Evolutionary conservation across 2,797 vertebrate species (phyloP).

Genomic region (Poeciliopsis paucimaculata): DNA sequence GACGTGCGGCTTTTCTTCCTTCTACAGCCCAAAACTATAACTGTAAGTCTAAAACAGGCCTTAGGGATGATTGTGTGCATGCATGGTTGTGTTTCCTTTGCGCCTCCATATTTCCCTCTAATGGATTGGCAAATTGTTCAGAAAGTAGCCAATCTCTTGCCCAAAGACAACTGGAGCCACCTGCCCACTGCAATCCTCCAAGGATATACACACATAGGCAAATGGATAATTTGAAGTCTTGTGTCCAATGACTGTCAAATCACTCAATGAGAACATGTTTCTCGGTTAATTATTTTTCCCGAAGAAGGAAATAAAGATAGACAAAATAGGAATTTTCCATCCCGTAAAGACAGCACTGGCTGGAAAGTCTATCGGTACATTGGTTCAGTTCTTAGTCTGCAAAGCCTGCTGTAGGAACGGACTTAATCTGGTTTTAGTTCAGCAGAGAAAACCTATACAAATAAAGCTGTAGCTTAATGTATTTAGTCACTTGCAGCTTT

Average conservation of each 20-base stretch:
- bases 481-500: no score
- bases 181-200: not conserved
- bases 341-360: not conserved
- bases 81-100: no score
- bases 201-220: not conserved
- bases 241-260: not conserved
- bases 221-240: not conserved
- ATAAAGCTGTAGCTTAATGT: no score
- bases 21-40: not conserved
- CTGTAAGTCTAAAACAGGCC: not conserved
- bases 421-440: no score
- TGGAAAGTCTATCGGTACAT: not conserved
- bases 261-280: not conserved
- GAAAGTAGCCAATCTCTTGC: no score
- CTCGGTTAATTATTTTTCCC: not conserved
- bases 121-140: no score
- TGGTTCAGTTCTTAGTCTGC: no score
- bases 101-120: no score
- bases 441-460: no score
- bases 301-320: not conserved
- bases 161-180: not conserved
- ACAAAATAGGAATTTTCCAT: not conserved
- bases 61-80: no score
- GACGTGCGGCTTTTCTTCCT: not conserved
- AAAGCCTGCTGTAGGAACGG: no score